Conservation (phyloP, 2,113 vertebrate species). For the Regulus satrapa region DNA sequence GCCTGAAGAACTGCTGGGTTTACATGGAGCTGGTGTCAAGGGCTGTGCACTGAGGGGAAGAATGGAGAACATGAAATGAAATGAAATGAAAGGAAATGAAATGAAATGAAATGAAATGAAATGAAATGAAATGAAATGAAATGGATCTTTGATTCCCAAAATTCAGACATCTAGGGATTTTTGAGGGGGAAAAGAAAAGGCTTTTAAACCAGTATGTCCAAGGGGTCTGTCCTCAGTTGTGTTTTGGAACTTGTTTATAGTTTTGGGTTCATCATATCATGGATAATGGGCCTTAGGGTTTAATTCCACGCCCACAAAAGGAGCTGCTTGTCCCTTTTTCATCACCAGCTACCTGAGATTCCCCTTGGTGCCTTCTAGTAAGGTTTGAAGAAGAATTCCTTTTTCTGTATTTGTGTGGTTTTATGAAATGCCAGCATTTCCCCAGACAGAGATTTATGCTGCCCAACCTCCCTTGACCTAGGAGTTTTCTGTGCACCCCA, state of each 20-base stretch:
- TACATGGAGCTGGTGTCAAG: neutral
- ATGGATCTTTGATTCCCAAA: neutral
- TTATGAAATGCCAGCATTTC: neutral
- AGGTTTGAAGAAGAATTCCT: neutral
- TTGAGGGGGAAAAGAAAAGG: fast-evolving
- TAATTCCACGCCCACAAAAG: neutral
- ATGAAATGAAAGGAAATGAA: neutral
- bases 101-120: neutral
- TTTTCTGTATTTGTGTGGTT: neutral
- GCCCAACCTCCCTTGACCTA: neutral
- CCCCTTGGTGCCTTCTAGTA: neutral
- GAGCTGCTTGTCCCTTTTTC: neutral
- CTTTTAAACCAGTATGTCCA: neutral
- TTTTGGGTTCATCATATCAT: neutral
- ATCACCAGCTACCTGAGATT: neutral
- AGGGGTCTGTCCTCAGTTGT: neutral
- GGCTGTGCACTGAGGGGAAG: neutral
- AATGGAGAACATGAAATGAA: neutral
- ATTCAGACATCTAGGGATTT: neutral
- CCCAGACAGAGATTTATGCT: neutral
- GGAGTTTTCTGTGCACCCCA: neutral
- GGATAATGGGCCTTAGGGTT: neutral
- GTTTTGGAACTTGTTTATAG: neutral
- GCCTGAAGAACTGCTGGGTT: neutral
- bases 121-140: neutral